Evolutionary conservation across 2,797 vertebrate species (phyloP), one percentile per base, ranked within the genome.

Genomic region (Paratrypauchen microcephalus): DNA sequence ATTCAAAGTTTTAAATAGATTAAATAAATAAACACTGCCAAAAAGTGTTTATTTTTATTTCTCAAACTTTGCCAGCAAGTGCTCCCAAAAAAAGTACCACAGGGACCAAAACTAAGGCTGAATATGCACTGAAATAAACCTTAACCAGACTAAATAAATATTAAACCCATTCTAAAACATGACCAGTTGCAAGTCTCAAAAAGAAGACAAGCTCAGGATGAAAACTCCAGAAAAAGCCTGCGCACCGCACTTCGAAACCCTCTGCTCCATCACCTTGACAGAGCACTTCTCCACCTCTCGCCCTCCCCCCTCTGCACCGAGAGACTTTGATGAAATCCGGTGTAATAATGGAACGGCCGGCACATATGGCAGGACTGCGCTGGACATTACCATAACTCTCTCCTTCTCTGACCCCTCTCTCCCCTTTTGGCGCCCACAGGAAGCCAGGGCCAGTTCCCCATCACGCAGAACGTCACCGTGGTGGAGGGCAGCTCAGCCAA

Each of bases 391-490:
- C 71, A 68, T 71, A 58, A 76, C 77, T 65, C 61, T 45, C 41
- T 45, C 12, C 41, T 45, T 16, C 57, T 71, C 26, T 83, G 72
- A 85, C 75, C 76, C 80, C 63, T 73, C 69, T 66, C 73, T 83
- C 85, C 65, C 24, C 19, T 18, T 7, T 11, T 16, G 84, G 59
- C 80, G 85, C 71, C 81, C 66, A 77, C 90, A 91, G 91, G 90
- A 74, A 81, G 84, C 81, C 88, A 90, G 82, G 94, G 96, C 86
- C 97, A 99, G 91, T 96, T 97, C 91, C 97, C 97, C 81, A 94
- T 97, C 70, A 97, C 96, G 84, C 96, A 97, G 93, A 99, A 99
- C 84, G 95, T 97, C 90, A 99, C 98, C 3, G 97, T 95, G 86
- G 95, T 97, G 81, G 97, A 98, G 95, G 98, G 97, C 60, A 94